Base-by-base conservation (phyloP, 2,888 invertebrate species). In the Corbicula japonica region DNA sequence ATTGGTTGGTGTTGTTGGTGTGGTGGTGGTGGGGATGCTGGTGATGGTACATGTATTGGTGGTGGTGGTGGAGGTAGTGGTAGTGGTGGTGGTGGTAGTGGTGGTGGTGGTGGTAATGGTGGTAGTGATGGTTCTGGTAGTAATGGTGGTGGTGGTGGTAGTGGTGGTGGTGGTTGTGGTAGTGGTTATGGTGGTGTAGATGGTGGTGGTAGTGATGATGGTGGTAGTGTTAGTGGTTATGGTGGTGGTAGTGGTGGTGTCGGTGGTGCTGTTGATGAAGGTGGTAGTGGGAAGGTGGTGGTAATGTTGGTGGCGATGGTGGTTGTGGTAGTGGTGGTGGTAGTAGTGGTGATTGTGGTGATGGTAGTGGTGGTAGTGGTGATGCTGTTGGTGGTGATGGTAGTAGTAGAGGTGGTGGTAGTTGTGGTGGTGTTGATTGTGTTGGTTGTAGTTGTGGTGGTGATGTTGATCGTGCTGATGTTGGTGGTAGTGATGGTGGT, bases 71-170 rank as follows among this genome's bases (percentile, higher is more conserved):
- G 18, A 12, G 41, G 18, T n/a, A n/a, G n/a, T n/a, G n/a, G n/a
- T n/a, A n/a, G n/a, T n/a, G n/a, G n/a, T n/a, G n/a, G n/a, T 41
- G 41, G 41, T 41, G 41, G 18, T 41, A 41, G 41, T 41, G 18
- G 41, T 41, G 41, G 41, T 41, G 41, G 18, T 41, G 41, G 18
- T 41, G 41, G 41, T 41, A 41, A 41, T 41, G 41, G 41, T 41
- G 41, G 41, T 41, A 18, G 18, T 41, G 41, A 12, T 10, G 18
- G 10, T 12, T 10, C n/a, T n/a, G n/a, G n/a, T n/a, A n/a, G n/a
- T n/a, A n/a, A n/a, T n/a, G n/a, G n/a, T n/a, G n/a, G n/a, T 41
- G 18, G 41, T 41, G 41, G 41, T 41, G 41, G 41, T 41, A 18
- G 18, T 41, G 10, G 41, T 41, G 10, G 18, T 41, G 41, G 41